Conservation (phyloP, 2,797 vertebrate genomes). For the Percopsis omiscomaycus region DNA sequence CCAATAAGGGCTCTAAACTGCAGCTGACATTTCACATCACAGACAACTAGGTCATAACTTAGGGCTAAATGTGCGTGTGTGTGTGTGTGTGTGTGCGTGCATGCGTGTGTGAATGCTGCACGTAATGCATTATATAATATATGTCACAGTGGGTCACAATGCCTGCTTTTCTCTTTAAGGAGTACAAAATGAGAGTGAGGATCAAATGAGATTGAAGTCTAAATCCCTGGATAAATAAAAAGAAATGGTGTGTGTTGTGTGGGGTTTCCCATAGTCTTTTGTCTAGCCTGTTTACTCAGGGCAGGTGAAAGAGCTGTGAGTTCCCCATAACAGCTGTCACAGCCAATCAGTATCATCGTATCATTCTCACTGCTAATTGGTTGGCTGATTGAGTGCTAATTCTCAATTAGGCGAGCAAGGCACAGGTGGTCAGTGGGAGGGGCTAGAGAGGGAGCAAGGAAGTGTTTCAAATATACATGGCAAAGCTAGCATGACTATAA, state of each 20-base stretch:
- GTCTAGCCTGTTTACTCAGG: slow-evolving; percentile 26
- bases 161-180: slow-evolving; percentile 14
- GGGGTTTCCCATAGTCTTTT: slow-evolving; percentile 16
- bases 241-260: slow-evolving; percentile 4
- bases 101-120: background rate
- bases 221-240: too few relatives aligned
- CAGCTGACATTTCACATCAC: slow-evolving; percentile 71
- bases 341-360: slow-evolving; percentile 56
- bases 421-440: slow-evolving; percentile 49
- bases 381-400: slow-evolving; percentile 61
- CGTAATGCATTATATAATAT: slow-evolving; percentile 13
- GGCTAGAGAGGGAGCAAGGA: background rate
- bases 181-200: background rate
- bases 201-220: slow-evolving; percentile 18
- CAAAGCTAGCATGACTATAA: too few relatives aligned
- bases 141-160: slow-evolving; percentile 3
- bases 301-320: slow-evolving; percentile 24
- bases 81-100: slow-evolving; percentile 12
- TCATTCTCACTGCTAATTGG: slow-evolving; percentile 55
- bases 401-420: slow-evolving; percentile 49
- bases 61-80: slow-evolving; percentile 54
- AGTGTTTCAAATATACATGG: background rate
- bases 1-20: slow-evolving; percentile 62
- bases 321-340: slow-evolving; percentile 49
- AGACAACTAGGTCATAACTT: slow-evolving; percentile 77